phyloP scores from a whole-genome alignment of 2,113 vertebrate species.

The Excalfactoria chinensis region DNA sequence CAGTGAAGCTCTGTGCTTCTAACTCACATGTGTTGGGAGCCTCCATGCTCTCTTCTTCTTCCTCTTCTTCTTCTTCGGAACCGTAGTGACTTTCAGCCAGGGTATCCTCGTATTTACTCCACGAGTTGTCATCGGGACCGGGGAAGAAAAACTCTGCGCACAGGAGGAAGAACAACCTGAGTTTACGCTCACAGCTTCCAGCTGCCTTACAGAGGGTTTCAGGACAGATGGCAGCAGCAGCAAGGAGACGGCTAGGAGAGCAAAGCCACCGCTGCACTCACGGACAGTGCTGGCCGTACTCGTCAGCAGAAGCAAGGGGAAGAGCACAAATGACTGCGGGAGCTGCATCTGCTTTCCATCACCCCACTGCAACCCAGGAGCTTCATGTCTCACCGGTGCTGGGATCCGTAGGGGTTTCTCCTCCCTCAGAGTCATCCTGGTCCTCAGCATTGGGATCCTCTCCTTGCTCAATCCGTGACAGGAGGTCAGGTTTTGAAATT shows the following conservation, averaged over 20 bases:
- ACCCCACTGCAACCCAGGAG: rapidly evolving
- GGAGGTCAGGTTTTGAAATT: slow-evolving; percentile 64
- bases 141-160: slow-evolving; percentile 72
- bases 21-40: slow-evolving; percentile 68
- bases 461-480: slow-evolving; percentile 49
- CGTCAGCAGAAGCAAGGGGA: not conserved
- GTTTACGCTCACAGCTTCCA: not conserved
- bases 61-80: slow-evolving; percentile 64
- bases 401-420: slow-evolving; percentile 34
- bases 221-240: rapidly evolving
- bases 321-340: rapidly evolving
- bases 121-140: slow-evolving; percentile 74
- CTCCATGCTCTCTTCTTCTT: slow-evolving; percentile 72
- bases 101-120: slow-evolving; percentile 76
- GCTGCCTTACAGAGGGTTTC: not conserved
- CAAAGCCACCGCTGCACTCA: rapidly evolving
- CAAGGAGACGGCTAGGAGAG: rapidly evolving
- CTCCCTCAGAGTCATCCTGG: not conserved
- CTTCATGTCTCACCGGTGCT: not conserved
- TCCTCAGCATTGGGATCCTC: slow-evolving; percentile 22
- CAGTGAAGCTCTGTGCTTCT: not conserved
- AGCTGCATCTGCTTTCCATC: not conserved
- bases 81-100: slow-evolving; percentile 70
- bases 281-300: not conserved
- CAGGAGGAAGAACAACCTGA: not conserved